Percentiles rank a stretch among this genome's conserved stretches.
Evolutionary conservation across 2,888 invertebrate species (phyloP).

Genomic region (Apotomis turbidana): DNA sequence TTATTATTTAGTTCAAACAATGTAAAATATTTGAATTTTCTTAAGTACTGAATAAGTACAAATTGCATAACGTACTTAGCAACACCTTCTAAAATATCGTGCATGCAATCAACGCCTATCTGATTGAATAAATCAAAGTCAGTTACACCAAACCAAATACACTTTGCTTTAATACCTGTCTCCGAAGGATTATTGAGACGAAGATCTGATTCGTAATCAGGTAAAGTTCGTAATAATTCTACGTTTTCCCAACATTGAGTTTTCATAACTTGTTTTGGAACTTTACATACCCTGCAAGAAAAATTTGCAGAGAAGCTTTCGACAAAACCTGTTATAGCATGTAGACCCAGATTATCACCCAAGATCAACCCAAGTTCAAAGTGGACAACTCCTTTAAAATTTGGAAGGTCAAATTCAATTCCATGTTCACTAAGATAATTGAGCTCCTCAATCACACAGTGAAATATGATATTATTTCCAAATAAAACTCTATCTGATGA

Average conservation of each 20-base stretch:
- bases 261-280: constrained; percentile 35
- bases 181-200: constrained; percentile 4
- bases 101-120: constrained; percentile 9
- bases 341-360: constrained; percentile 45
- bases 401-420: constrained; percentile 18
- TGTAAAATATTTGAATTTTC: constrained; percentile 1
- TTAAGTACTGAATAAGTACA: background rate
- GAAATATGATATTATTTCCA: constrained; percentile 43
- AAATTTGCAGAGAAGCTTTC: constrained; percentile 45
- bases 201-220: constrained; percentile 20
- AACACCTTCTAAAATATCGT: constrained; percentile 11
- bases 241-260: constrained; percentile 29
- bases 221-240: constrained; percentile 37
- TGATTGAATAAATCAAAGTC: constrained; percentile 6
- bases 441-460: constrained; percentile 37
- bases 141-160: background rate
- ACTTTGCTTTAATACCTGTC: constrained; percentile 43
- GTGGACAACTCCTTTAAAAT: constrained; percentile 37
- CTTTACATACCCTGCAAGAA: constrained; percentile 43
- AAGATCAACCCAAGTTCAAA: constrained; percentile 40
- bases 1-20: background rate
- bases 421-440: constrained; percentile 34
- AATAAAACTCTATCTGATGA: constrained; percentile 41
- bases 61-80: constrained; percentile 2
- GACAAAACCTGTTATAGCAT: constrained; percentile 42